A percentile compares a stretch with the other conserved stretches of the same genome.
phyloP scores from a whole-genome alignment of 2,888 invertebrate species.

The Punctoribates punctum region DNA sequence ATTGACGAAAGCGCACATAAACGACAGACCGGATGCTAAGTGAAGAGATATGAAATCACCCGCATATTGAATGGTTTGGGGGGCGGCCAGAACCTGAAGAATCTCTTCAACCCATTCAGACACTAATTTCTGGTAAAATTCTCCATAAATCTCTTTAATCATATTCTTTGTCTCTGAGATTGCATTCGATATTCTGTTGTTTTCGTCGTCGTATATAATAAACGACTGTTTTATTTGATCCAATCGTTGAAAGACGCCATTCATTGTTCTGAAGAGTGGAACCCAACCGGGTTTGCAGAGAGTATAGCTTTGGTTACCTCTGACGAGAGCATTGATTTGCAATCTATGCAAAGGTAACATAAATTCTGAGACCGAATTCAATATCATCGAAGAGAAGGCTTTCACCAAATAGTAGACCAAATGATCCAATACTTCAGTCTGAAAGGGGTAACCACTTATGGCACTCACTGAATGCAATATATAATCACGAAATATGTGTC shows the following conservation, averaged over 20 bases:
- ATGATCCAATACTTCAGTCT: neutral
- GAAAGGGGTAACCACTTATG: no score
- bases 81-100: no score
- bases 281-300: slow-evolving; percentile 8
- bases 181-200: neutral
- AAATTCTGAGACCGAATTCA: neutral
- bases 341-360: neutral
- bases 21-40: neutral
- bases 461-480: neutral
- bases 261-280: neutral
- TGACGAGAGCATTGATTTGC: neutral
- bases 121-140: neutral
- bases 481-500: neutral
- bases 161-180: neutral
- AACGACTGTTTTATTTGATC: neutral
- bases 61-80: neutral
- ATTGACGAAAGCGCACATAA: neutral
- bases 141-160: neutral
- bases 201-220: neutral
- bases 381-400: neutral
- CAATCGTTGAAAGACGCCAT: neutral
- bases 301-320: neutral
- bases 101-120: neutral
- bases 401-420: slow-evolving; percentile 20
- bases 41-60: neutral